Base-by-base conservation (phyloP, 2,797 vertebrate genomes). In the Protosalanx chinensis region DNA sequence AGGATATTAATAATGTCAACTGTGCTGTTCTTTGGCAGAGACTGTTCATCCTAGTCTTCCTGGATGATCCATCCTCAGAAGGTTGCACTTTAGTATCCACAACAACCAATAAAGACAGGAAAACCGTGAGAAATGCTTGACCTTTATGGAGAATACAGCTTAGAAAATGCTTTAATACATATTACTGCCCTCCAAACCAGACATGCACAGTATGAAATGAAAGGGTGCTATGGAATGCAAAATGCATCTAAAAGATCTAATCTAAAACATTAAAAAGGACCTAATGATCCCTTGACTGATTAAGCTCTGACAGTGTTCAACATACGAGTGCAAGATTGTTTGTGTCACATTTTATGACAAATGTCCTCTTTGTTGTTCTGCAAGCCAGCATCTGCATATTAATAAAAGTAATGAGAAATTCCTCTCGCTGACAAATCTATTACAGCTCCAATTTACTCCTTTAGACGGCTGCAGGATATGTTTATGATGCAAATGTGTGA, bases 401-500 rank as follows among this genome's bases (percentile, higher is more conserved):
- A 75, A 75, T 79, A 70, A 81, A 77, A 67, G 70, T 71, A 73
- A 82, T 79, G 58, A 86, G 72, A 84, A 85, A 79, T 73, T 71
- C 72, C 64, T 67, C 79, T 73, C 81, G 72, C 78, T 82, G 78
- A 78, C 76, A 75, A 77, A 68, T 81, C 74, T 74, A 76, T 84
- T 81, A 81, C 79, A 76, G 66, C 49, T 77, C 65, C 75, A 72
- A 77, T 83, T 85, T 78, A 72, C 70, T 84, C 76, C 67, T 67
- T 53, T 72, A 73, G 68, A 77, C 62, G 6, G 27, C 76, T 78
- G 73, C 66, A 65, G 73, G 74, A 82, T 76, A 76, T 86, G 78
- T 85, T 82, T 82, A 81, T 78, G 72, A 80, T 78, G 46, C 78
- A 79, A 85, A 85, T 76, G 72, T 74, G 71, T 61, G 67, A 69